Evolutionary conservation across 1,140 invertebrate species (phyloP), one percentile per base, ranked within the genome.

Genomic region (Drosophila triauraria): DNA sequence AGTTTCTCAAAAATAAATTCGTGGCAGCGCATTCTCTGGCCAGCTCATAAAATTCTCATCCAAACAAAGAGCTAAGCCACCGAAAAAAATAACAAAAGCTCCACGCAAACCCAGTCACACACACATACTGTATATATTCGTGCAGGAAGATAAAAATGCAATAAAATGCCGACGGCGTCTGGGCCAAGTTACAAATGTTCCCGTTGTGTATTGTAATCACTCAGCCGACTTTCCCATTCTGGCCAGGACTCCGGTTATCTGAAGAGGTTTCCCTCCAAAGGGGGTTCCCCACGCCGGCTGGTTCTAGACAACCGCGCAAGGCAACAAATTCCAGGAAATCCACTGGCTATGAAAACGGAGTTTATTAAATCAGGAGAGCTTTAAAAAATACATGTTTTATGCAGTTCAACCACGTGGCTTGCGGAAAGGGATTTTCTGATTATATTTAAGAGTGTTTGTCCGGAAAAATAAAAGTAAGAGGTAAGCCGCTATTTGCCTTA

Each of bases 121-220:
- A 40, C 20, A 40, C 13, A 15, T 32, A 32, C 30, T 32, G 2
- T 35, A 32, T 12, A 53, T 20, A 23, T 53, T 56, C 53, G 35
- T 56, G 53, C 48, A 47, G 32, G 51, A 40, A 68, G 58, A 80
- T 85, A 85, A 80, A 83, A 81, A 68, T 80, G 82, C 60, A 78
- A 84, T 84, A 84, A 81, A 84, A 85, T 48, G 40, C 40, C 56
- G 47, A 63, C 57, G 48, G 53, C 43, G 59, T 62, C 58, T 75
- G 64, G 38, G 15, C 17, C 15, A 53, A 60, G 58, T 74, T 51
- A 67, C 58, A 83, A 83, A 83, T 79, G 80, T 75, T 27, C 60
- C 80, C 65, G 51, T 50, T 56, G 53, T 56, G 53, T 56, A 56
- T 56, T 71, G 80, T 83, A 79, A 82, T 82, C 70, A 76, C 63